Conservation (phyloP, 2,888 invertebrate species). For the Scrobipalpa costella region DNA sequence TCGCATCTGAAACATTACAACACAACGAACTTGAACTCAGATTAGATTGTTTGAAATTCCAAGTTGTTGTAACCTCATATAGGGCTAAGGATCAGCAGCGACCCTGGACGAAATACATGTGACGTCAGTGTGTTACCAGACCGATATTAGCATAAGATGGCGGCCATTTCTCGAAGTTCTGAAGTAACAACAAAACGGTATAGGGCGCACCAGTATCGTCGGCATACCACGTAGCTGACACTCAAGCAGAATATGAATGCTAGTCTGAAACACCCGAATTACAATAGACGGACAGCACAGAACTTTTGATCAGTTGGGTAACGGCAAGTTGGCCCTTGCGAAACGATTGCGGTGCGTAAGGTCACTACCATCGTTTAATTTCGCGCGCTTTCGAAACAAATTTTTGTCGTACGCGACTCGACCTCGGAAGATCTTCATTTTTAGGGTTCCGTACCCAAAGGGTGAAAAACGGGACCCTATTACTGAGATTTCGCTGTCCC, state of each 20-base stretch:
- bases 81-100: constrained; percentile 16
- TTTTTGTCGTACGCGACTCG: constrained; percentile 25
- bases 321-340: constrained; percentile 51
- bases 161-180: background rate
- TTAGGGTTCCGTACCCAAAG: no score
- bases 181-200: background rate
- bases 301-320: constrained; percentile 54
- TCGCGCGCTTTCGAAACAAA: constrained; percentile 69
- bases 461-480: no score
- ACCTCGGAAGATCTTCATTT: constrained; percentile 23
- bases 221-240: constrained; percentile 23
- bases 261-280: constrained; percentile 43
- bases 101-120: constrained; percentile 7
- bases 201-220: constrained; percentile 1
- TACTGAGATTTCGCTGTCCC: no score
- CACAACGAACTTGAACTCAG: constrained; percentile 2
- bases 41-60: constrained; percentile 17
- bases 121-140: constrained; percentile 1
- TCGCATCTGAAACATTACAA: constrained; percentile 7
- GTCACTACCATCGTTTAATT: constrained; percentile 72
- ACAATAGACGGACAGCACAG: constrained; percentile 46
- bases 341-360: constrained; percentile 67
- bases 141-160: constrained; percentile 9
- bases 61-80: constrained; percentile 11
- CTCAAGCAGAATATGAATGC: constrained; percentile 43